Evolutionary conservation across 1,140 invertebrate species (phyloP), one percentile per base, ranked within the genome.

Genomic region (Helicoverpa armigera): DNA sequence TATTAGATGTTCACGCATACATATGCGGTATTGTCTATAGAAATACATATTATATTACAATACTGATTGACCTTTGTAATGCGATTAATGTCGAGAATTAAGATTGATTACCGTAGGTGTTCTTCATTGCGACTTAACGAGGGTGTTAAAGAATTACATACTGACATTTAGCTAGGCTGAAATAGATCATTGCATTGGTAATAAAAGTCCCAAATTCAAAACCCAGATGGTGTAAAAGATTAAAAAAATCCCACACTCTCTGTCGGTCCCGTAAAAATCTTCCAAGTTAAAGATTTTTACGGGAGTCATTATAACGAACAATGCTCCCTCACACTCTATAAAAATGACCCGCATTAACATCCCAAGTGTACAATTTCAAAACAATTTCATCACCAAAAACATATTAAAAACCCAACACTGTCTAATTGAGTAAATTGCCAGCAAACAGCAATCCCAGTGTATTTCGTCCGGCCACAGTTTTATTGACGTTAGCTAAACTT

Each of bases 401-500:
- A 23, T 23, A 23, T 35, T 35, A 35, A 14, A 56, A 56, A 31
- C 4, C 13, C 35, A n/a, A 50, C 29, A 12, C 35, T 50, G 1
- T 18, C n/a, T 67, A 67, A 67, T 18, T 12, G 16, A 43, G 9
- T 3, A 50, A 67, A 48, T 54, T 29, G 51, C 14, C 51, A 12
- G 53, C 63, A 23, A 75, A 76, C 35, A 51, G 43, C 7, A 14
- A 50, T 74, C 60, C 53, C 35, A 67, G 16, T 67, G n/a, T 12
- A 35, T 67, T 18, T 16, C 35, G 35, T 67, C 35, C 63, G 48
- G 35, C 35, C n/a, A 18, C 35, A 67, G 43, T 79, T 54, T 67
- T 78, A 79, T 84, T 82, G 81, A 86, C 82, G 80, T 83, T 82
- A 50, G 23, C 14, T 51, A 79, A 82, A 87, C 82, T 83, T 78